Evolutionary conservation across 64 coral and sea anemone species (phyloP).

Genomic region (Actinia tenebrosa): DNA sequence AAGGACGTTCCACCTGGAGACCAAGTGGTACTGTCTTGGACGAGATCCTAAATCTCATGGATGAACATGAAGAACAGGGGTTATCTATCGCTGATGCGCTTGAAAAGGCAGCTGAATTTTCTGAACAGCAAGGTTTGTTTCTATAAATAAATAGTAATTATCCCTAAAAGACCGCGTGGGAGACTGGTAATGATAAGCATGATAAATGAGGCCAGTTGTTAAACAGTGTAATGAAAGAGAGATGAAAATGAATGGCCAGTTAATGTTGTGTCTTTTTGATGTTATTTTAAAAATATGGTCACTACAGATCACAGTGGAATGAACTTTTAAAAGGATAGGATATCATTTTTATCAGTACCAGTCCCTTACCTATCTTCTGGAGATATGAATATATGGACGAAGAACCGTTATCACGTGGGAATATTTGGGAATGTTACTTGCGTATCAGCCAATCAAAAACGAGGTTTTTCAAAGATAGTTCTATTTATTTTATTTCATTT

Average conservation of each 20-base stretch:
- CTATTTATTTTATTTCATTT: too few species aligned
- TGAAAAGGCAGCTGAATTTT: conserved; percentile 65
- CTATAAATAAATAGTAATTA: neutral
- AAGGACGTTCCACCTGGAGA: conserved; percentile 61
- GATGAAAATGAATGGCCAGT: too few species aligned
- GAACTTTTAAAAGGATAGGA: too few species aligned
- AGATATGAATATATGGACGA: neutral
- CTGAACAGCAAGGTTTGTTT: conserved; percentile 78
- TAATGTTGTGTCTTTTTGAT: too few species aligned
- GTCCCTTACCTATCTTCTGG: too few species aligned
- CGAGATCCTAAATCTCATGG: conserved; percentile 75
- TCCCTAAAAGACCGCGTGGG: neutral
- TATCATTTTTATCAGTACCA: too few species aligned
- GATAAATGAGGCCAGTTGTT: too few species aligned
- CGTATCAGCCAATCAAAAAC: neutral
- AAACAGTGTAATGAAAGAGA: too few species aligned
- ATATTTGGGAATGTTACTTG: neutral
- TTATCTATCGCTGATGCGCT: conserved; percentile 69
- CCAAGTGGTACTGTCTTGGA: conserved; percentile 72
- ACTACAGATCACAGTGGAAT: too few species aligned
- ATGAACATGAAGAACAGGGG: conserved; percentile 65
- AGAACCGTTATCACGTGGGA: neutral
- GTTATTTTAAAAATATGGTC: too few species aligned
- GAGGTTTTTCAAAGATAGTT: too few species aligned
- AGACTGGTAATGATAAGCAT: too few species aligned